Evolutionary conservation across 2,888 invertebrate species (phyloP), one percentile per base, ranked within the genome.

Genomic region (Amphipyra berbera): DNA sequence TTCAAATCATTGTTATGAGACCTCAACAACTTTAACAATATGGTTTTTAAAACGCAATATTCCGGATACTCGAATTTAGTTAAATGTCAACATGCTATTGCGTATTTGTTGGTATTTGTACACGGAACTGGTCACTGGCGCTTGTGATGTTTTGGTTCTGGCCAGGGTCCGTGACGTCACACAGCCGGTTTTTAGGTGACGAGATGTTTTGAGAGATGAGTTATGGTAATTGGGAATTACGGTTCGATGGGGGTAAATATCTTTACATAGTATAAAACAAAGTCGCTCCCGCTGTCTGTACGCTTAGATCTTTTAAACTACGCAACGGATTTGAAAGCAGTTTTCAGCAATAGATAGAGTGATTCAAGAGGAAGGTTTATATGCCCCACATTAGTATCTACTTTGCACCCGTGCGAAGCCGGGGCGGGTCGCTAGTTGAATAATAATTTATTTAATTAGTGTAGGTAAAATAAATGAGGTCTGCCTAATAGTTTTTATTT

Each of bases 11-110:
- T 70, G 12, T 44, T 45, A 15, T 21, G 14, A 45, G 15, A 41
- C 40, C 42, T 5, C 15, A 14, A 53, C 33, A 40, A 21, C 21
- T 21, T 21, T 4, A 9, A 9, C 33, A 15, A 21, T 13, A 30
- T 55, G 21, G 73, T 53, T 57, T 57, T 37, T 46, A 57, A 69
- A 74, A 45, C 33, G 30, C 7, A 6, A 40, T 54, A 61, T 33
- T 63, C 53, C 50, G 50, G 49, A 46, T 40, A 54, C 40, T 42
- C 30, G 30, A 21, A 21, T 21, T 21, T 52, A 55, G 13, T 57
- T 55, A 75, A 75, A 75, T 75, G 78, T 73, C 78, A 75, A 64
- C 55, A 15, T 57, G 74, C 33, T 75, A 75, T 68, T 77, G 74
- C 74, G 78, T 77, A 54, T 73, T 15, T 30, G 40, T 30, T 46